Evolutionary conservation across 1,140 invertebrate genomes (phyloP).

Genomic region (Calliphora vicina): DNA sequence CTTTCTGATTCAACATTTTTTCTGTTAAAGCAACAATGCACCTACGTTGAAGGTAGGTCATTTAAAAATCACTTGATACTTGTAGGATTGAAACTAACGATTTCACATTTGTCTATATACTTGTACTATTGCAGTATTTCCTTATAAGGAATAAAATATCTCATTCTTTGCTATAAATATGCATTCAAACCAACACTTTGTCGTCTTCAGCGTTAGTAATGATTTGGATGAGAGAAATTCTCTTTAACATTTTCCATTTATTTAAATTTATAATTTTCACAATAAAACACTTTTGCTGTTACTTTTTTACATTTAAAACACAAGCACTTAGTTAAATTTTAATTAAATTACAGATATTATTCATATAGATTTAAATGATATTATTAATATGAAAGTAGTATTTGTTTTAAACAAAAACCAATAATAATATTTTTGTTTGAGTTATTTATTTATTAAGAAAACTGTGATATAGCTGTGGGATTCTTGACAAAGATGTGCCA

Average conservation of each 20-base stretch:
- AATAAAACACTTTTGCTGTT: background rate
- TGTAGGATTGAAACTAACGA: background rate
- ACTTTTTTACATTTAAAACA: too few relatives aligned
- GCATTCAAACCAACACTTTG: too few relatives aligned
- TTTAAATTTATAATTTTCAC: background rate
- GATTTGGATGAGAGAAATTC: background rate
- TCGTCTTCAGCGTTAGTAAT: too few relatives aligned
- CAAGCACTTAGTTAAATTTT: background rate
- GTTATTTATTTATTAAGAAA: background rate
- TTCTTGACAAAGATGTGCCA: slow-evolving; percentile 36
- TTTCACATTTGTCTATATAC: background rate
- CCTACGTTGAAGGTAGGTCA: too few relatives aligned
- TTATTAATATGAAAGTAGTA: background rate
- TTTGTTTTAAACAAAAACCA: background rate
- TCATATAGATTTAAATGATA: too few relatives aligned
- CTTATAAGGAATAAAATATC: background rate
- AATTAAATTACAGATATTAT: background rate
- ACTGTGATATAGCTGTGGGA: too few relatives aligned
- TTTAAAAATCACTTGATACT: too few relatives aligned
- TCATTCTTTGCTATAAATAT: background rate
- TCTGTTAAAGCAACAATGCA: too few relatives aligned
- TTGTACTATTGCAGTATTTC: background rate
- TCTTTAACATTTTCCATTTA: background rate
- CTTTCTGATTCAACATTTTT: too few relatives aligned
- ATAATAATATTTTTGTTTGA: background rate